Evolutionary conservation across 2,797 vertebrate genomes (phyloP).

Genomic region (Jordanella pulchra): DNA sequence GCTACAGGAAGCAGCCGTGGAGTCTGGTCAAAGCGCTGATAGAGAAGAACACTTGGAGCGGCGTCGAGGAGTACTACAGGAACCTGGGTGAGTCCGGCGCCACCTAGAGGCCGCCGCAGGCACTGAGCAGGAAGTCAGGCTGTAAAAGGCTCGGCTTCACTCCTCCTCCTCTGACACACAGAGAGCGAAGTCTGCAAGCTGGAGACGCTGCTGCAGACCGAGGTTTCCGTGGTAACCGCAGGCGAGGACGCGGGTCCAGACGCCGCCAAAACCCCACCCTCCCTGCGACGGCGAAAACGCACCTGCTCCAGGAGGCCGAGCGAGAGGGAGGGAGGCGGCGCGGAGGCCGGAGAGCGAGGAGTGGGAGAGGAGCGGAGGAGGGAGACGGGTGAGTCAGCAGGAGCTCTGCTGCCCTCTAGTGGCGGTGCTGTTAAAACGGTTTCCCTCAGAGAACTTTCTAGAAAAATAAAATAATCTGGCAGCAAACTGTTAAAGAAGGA

Average conservation of each 20-base stretch:
- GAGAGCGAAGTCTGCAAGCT: constrained; percentile 86
- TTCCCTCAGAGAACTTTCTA: no score
- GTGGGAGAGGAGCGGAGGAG: constrained; percentile 63
- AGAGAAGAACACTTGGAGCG: constrained; percentile 92
- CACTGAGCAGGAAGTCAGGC: no score
- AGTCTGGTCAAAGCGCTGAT: constrained; percentile 90
- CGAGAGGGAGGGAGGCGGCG: constrained; percentile 71
- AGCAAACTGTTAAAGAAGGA: no score
- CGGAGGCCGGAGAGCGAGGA: constrained; percentile 50
- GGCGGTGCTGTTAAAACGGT: no score
- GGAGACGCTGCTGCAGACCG: constrained; percentile 83
- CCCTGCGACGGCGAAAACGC: constrained; percentile 86
- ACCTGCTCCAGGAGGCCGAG: constrained; percentile 81
- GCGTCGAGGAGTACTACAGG: constrained; percentile 90
- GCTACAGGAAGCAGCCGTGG: constrained; percentile 94
- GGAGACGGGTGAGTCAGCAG: constrained; percentile 63
- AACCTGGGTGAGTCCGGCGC: constrained; percentile 84
- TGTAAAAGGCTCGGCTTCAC: no score
- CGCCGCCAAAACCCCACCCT: constrained; percentile 70
- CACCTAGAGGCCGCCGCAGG: no score
- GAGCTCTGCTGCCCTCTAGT: constrained; percentile 27
- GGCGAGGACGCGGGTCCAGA: constrained; percentile 78
- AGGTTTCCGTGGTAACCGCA: constrained; percentile 81
- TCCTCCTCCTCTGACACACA: constrained; percentile 41
- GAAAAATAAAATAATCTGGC: no score